Base-by-base conservation (phyloP, 2,113 vertebrate genomes). In the Oceanites oceanicus region DNA sequence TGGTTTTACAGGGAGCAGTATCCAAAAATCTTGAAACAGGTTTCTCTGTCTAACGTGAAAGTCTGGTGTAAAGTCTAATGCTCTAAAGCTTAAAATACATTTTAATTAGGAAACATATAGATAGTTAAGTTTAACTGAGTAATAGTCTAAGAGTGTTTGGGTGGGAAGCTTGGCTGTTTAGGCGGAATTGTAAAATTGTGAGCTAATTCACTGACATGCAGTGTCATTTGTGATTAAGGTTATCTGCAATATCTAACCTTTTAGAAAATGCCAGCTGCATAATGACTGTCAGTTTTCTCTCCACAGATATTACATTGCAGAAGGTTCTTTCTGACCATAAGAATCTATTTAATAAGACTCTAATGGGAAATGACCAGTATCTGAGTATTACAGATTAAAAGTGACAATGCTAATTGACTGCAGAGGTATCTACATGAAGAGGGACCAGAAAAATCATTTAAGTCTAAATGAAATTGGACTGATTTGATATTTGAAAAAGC, bases 321-420 rank as follows among this genome's bases (percentile, higher is more conserved):
- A 98, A 98, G 98, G 98, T 97, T 98, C 98, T 98, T 96, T 98
- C 98, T 98, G 98, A 98, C 98, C 96, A 96, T 88, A 97, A 98
- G 98, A 98, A 98, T 98, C 98, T 97, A 96, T 96, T 98, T 98
- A 99, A 99, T 98, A 98, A 98, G 98, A 98, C 97, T 98, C 97
- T 99, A 99, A 99, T 99, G 98, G 98, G 98, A 99, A 99, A 98
- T 99, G 99, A 99, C 98, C 99, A 98, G 97, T 97, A 98, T 99
- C 98, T 97, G 98, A 98, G 98, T 98, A 97, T 93, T 90, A 96
- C 97, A 99, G 99, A 99, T 99, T 99, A 99, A 98, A 99, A 99
- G 98, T 97, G 99, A 99, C 99, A 97, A 98, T 98, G 98, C 98
- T 99, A 99, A 99, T 99, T 99, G 99, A 99, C 98, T 99, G 98